Conservation (phyloP, 2,888 invertebrate species). For the Phanerotoma sp. region DNA sequence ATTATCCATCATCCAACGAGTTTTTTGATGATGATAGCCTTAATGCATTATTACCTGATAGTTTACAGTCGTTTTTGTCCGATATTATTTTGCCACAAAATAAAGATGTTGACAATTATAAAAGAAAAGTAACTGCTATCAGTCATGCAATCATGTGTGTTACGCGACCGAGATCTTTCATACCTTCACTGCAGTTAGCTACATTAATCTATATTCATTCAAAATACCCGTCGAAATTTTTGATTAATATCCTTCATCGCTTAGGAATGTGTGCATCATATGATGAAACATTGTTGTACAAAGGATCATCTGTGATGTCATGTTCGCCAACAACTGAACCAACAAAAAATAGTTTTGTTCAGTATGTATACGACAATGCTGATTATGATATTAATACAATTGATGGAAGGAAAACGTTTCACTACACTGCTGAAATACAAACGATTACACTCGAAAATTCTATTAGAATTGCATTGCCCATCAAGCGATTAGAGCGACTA, state of each 20-base stretch:
- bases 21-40: constrained; percentile 6
- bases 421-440: neutral
- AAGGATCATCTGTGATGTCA: constrained; percentile 7
- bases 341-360: neutral
- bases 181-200: constrained; percentile 6
- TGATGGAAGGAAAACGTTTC: constrained; percentile 12
- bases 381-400: neutral
- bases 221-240: constrained; percentile 8
- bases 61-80: neutral
- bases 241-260: constrained; percentile 9
- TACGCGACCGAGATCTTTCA: constrained; percentile 5
- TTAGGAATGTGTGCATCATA: constrained; percentile 12
- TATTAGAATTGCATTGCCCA: neutral
- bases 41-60: neutral
- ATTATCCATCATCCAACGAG: constrained; percentile 2
- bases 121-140: constrained; percentile 5
- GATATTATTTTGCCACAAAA: constrained; percentile 2
- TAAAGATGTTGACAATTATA: neutral
- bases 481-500: neutral
- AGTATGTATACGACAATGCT: constrained; percentile 9
- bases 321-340: neutral
- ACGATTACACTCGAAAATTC: neutral
- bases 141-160: constrained; percentile 8
- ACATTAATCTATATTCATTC: constrained; percentile 11
- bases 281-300: neutral